These are phyloP conservation scores for Pachymerium ferrugineum DNA, from an alignment of 2,888 invertebrate species.

Conservation along the genomic window DNA sequence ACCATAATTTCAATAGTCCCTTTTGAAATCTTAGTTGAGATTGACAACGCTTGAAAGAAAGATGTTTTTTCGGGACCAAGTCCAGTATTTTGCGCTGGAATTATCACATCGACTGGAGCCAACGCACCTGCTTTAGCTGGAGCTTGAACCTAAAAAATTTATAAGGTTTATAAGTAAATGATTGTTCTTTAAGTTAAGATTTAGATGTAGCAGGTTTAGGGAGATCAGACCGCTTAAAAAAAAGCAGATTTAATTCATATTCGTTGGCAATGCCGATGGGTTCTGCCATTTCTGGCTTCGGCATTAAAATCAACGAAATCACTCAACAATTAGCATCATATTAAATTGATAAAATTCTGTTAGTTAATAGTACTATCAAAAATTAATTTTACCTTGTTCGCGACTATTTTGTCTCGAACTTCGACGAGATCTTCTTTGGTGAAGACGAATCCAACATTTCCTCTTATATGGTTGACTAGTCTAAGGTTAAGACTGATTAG, in stretches of 20 bases:
- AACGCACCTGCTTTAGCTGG: slow-evolving; percentile 97
- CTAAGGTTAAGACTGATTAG: too few relatives aligned
- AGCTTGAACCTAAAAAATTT: slow-evolving; percentile 64
- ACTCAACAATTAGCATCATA: too few relatives aligned
- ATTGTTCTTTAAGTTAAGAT: too few relatives aligned
- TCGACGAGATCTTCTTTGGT: slow-evolving; percentile 92
- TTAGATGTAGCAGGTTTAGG: too few relatives aligned
- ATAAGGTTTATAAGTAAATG: too few relatives aligned
- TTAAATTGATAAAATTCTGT: too few relatives aligned
- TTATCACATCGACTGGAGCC: slow-evolving; percentile 89
- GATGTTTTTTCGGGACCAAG: slow-evolving; percentile 99
- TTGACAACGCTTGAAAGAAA: slow-evolving; percentile 99
- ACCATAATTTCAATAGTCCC: slow-evolving; percentile 99
- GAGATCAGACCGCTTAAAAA: too few relatives aligned
- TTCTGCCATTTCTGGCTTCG: too few relatives aligned
- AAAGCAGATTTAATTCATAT: too few relatives aligned
- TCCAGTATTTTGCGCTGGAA: slow-evolving; percentile 99
- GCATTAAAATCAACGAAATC: too few relatives aligned
- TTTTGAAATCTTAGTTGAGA: slow-evolving; percentile 98
- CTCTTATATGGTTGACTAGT: slow-evolving; percentile 87
- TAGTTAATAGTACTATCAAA: neutral
- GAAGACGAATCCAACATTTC: slow-evolving; percentile 98
- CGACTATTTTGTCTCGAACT: slow-evolving; percentile 80
- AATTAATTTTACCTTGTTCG: slow-evolving; percentile 71
- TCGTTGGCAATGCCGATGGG: too few relatives aligned